phyloP scores from a whole-genome alignment of 2,113 vertebrate genomes.

The Sinocyclocheilus anshuiensis region DNA sequence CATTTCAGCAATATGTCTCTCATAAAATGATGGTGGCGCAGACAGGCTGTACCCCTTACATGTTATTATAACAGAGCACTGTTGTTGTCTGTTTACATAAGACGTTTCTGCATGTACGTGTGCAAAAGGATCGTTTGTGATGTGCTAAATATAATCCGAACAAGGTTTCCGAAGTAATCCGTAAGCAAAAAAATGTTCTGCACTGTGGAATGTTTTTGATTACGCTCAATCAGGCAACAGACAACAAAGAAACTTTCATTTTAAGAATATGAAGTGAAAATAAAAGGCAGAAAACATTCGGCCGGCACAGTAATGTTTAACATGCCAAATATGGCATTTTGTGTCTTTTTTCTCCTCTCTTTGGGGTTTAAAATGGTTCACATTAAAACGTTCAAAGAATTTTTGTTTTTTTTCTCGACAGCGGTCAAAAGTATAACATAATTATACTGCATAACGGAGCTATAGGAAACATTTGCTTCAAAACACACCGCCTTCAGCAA shows the following conservation, averaged over 20 bases:
- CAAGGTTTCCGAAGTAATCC: slow-evolving; percentile 59
- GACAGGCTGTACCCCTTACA: slow-evolving; percentile 18
- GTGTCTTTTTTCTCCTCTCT: slow-evolving; percentile 68
- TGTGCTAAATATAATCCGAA: slow-evolving; percentile 67
- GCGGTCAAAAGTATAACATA: slow-evolving; percentile 81
- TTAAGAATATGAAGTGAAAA: slow-evolving; percentile 98
- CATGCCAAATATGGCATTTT: slow-evolving; percentile 85
- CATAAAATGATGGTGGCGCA: slow-evolving; percentile 21
- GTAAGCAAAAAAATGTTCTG: slow-evolving; percentile 66
- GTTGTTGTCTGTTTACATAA: slow-evolving; percentile 28
- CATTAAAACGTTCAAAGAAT: slow-evolving; percentile 72
- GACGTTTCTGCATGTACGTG: neutral
- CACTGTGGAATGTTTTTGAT: slow-evolving; percentile 94
- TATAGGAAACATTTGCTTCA: slow-evolving; percentile 70
- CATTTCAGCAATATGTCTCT: slow-evolving; percentile 41
- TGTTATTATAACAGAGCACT: slow-evolving; percentile 25
- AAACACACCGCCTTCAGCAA: slow-evolving; percentile 64
- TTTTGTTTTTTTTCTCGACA: slow-evolving; percentile 46
- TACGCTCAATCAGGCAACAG: slow-evolving; percentile 94
- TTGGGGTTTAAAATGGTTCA: slow-evolving; percentile 77
- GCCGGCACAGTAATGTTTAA: slow-evolving; percentile 86
- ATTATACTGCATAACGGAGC: slow-evolving; percentile 72
- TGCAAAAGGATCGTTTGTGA: slow-evolving; percentile 31
- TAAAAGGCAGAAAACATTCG: slow-evolving; percentile 93
- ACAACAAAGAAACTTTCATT: slow-evolving; percentile 99